phyloP scores from a whole-genome alignment of 2,888 invertebrate species.

The Drosophila parthenogenetica region DNA sequence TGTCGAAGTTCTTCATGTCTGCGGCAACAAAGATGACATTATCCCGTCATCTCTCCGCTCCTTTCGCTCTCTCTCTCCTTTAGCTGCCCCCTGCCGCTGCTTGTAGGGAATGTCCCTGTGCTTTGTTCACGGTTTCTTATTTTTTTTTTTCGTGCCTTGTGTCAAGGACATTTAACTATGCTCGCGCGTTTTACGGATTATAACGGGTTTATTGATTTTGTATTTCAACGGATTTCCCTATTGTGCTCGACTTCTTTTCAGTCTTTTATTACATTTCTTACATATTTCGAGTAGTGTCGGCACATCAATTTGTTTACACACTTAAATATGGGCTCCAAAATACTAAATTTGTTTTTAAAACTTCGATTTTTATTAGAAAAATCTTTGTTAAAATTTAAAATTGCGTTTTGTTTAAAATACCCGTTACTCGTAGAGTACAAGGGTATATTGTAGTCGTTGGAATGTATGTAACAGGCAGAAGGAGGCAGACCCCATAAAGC shows the following conservation, averaged over 20 bases:
- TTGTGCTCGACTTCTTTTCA: constrained; percentile 9
- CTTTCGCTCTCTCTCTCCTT: too few species aligned
- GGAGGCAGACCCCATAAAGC: too few species aligned
- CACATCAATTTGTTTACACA: not conserved
- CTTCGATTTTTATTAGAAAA: too few species aligned
- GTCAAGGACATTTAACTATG: constrained; percentile 70
- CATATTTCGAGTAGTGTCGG: not conserved
- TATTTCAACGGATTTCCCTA: constrained; percentile 29
- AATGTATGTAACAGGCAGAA: too few species aligned
- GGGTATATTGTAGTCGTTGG: too few species aligned
- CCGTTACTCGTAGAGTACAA: too few species aligned
- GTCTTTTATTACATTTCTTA: not conserved
- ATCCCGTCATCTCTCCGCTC: not conserved
- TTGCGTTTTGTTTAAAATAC: too few species aligned
- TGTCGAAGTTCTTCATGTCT: constrained; percentile 17
- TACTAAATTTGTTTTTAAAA: too few species aligned
- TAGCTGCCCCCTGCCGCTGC: not conserved
- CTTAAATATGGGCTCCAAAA: too few species aligned
- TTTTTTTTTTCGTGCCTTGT: constrained; percentile 15
- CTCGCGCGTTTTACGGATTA: constrained; percentile 32
- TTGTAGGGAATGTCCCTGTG: not conserved
- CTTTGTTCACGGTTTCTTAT: constrained; percentile 5
- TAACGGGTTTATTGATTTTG: constrained; percentile 51
- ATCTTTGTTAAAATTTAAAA: too few species aligned
- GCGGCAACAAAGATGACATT: constrained; percentile 36